Base-by-base conservation (phyloP, 2,113 vertebrate species). In the Dissostichus mawsoni region DNA sequence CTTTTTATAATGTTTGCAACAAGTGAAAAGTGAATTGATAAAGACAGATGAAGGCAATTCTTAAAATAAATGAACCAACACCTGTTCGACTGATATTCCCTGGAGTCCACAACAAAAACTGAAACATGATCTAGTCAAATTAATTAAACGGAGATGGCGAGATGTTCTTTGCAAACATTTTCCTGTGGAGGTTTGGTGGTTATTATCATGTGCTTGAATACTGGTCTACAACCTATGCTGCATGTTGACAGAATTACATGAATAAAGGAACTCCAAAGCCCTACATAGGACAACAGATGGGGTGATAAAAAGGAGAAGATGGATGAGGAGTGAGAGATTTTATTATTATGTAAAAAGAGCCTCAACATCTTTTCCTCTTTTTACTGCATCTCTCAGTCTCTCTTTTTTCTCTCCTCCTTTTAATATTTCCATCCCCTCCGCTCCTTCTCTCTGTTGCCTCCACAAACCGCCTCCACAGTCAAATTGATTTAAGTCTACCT, bases 401-500 rank as follows among this genome's bases (percentile, higher is more conserved):
- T 58, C 63, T 78, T 61, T 58, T 47, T 36, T 55, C 53, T 36
- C 52, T 79, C 62, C 61, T 86, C 66, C 66, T 67, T 69, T 69
- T 11, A 65, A 57, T 57, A 41, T 51, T 58, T 48, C 58, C 53
- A 29, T 87, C 74, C 73, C 65, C 52, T 63, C 47, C 48, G 23
- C 47, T 74, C 44, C 47, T 64, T 70, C 55, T 72, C 50, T 78
- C 74, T 58, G 73, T 81, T 69, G 29, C 84, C 86, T 86, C 83
- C 86, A 77, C 83, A 76, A 81, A 82, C 71, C 77, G 70, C 88
- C 91, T 91, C 87, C 77, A 53, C 83, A 87, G 64, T 83, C 79
- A 79, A 88, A 92, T 76, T 91, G 90, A 91, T 90, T 91, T 85
- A 88, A 74, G 87, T 82, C 84, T 78, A 6, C 86, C 82, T 91